A percentile compares a stretch with the other conserved stretches of the same genome.
phyloP scores from a whole-genome alignment of 2,888 invertebrate species.

The Emmelina monodactyla region DNA sequence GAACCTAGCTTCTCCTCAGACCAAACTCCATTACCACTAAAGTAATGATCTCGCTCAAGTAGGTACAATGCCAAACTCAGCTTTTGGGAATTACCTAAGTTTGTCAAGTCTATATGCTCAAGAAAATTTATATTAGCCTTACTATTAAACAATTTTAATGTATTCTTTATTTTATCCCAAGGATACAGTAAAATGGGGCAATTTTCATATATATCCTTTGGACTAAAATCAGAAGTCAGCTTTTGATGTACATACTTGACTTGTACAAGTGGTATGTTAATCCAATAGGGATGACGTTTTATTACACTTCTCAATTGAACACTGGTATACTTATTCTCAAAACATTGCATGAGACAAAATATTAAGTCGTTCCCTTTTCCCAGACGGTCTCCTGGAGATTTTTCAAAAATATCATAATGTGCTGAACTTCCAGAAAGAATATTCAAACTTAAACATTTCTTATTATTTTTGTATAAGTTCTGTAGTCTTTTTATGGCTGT shows the following conservation, averaged over 20 bases:
- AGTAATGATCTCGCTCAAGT: constrained; percentile 53
- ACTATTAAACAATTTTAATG: constrained; percentile 22
- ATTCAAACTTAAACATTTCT: constrained; percentile 52
- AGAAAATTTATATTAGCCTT: constrained; percentile 17
- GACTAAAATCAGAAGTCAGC: constrained; percentile 30
- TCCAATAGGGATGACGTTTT: constrained; percentile 53
- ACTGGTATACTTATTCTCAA: constrained; percentile 30
- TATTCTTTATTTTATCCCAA: constrained; percentile 44
- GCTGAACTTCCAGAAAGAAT: constrained; percentile 45
- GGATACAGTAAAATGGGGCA: constrained; percentile 50
- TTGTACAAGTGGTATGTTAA: constrained; percentile 48
- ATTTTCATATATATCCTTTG: constrained; percentile 47
- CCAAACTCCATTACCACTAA: constrained; percentile 59
- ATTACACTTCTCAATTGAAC: constrained; percentile 29
- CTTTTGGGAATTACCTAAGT: constrained; percentile 36
- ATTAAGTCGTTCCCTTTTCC: constrained; percentile 53
- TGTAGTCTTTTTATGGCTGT: constrained; percentile 38
- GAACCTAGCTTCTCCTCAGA: constrained; percentile 31
- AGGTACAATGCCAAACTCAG: constrained; percentile 47
- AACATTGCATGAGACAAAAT: constrained; percentile 38
- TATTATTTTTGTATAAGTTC: constrained; percentile 36
- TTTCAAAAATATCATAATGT: constrained; percentile 46
- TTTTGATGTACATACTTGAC: constrained; percentile 39
- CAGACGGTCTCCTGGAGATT: constrained; percentile 46
- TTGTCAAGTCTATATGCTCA: constrained; percentile 29